Evolutionary conservation across 2,888 invertebrate genomes (phyloP).

Genomic region (Dorcus hopei): DNA sequence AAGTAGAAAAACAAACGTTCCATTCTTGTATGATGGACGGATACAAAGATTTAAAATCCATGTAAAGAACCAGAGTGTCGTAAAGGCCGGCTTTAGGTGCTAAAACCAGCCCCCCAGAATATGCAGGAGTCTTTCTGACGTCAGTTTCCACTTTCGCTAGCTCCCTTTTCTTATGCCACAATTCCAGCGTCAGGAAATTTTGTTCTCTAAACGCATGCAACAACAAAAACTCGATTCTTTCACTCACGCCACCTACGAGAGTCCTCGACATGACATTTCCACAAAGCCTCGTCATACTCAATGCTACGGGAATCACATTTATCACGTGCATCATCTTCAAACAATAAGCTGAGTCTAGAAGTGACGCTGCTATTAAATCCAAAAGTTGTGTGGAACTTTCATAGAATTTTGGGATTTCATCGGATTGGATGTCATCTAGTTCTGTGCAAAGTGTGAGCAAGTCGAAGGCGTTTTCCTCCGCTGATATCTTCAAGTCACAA

Average conservation of each 20-base stretch:
- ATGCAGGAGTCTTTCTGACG: constrained; percentile 12
- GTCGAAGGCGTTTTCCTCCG: constrained; percentile 65
- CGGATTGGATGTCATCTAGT: constrained; percentile 69
- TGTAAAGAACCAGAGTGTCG: constrained; percentile 87
- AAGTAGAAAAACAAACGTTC: constrained; percentile 97
- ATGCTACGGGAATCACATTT: constrained; percentile 87
- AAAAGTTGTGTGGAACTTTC: constrained; percentile 63
- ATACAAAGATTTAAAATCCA: constrained; percentile 99
- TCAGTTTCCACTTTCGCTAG: no score
- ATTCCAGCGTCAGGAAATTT: constrained; percentile 92
- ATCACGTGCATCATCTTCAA: constrained; percentile 87
- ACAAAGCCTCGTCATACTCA: constrained; percentile 95
- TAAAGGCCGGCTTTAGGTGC: constrained; percentile 98
- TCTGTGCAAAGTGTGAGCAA: constrained; percentile 49
- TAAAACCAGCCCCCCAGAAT: constrained; percentile 79
- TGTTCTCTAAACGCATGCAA: constrained; percentile 93
- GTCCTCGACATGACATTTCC: constrained; percentile 89
- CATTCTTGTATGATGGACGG: constrained; percentile 99
- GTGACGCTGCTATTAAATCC: constrained; percentile 64
- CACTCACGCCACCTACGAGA: constrained; percentile 90
- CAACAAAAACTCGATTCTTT: constrained; percentile 92
- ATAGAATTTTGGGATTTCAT: constrained; percentile 68
- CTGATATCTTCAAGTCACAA: constrained; percentile 78
- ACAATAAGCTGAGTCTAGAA: constrained; percentile 81
- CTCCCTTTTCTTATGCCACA: constrained; percentile 38